phyloP scores from a whole-genome alignment of 2,797 vertebrate genomes.

The Enteromius fasciolatus region DNA sequence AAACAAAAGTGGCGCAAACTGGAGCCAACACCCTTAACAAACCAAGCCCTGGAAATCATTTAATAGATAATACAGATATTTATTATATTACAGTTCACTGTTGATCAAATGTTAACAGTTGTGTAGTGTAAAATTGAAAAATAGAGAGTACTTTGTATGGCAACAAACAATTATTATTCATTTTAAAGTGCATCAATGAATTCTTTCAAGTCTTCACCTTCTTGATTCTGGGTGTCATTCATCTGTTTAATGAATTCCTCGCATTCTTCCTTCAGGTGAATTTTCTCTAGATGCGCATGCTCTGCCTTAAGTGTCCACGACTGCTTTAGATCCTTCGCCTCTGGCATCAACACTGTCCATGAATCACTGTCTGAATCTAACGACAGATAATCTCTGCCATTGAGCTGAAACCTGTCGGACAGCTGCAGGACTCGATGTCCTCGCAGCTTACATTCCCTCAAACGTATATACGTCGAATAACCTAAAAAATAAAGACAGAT shows the following conservation, averaged over 20 bases:
- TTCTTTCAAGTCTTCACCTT: conserved; percentile 52
- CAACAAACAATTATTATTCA: background rate
- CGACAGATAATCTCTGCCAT: conserved; percentile 66
- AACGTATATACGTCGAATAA: conserved; percentile 63
- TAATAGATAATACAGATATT: conserved; percentile 20
- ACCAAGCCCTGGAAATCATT: conserved; percentile 45
- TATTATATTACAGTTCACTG: no score
- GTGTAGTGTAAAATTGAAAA: background rate
- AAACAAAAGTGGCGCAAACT: conserved; percentile 60
- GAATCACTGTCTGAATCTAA: conserved; percentile 59
- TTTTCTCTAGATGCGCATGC: conserved; percentile 49
- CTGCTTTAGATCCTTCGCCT: conserved; percentile 60
- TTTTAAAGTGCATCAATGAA: background rate
- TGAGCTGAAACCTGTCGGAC: conserved; percentile 65
- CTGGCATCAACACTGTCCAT: conserved; percentile 64
- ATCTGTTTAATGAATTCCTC: conserved; percentile 64
- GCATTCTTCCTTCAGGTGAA: conserved; percentile 68
- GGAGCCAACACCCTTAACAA: conserved; percentile 34
- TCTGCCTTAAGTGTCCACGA: conserved; percentile 58
- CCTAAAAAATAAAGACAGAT: conserved; percentile 48
- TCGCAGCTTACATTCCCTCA: conserved; percentile 70
- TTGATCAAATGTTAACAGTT: background rate
- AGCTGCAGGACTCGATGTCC: conserved; percentile 62
- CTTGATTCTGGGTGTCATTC: conserved; percentile 42
- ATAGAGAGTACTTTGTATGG: background rate